These are phyloP conservation scores for Pinna nobilis DNA, from an alignment of 1,140 invertebrate genomes.

Conservation along the genomic window DNA sequence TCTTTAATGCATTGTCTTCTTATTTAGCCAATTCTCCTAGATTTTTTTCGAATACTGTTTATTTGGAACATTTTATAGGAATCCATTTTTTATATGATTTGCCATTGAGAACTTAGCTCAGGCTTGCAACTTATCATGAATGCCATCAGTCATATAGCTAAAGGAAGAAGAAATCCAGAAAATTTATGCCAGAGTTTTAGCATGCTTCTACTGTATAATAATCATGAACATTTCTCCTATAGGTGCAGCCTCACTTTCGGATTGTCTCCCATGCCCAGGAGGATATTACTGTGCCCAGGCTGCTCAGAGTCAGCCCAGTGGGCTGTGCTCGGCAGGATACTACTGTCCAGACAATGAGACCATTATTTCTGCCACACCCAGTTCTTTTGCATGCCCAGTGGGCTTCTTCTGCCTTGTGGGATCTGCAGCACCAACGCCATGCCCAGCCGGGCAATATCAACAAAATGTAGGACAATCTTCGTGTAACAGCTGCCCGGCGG, in stretches of 20 bases:
- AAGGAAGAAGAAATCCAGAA: no score
- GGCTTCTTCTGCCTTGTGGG: slow-evolving; percentile 69
- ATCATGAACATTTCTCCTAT: slow-evolving; percentile 6
- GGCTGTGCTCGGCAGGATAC: slow-evolving; percentile 63
- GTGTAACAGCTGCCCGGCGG: slow-evolving; percentile 67
- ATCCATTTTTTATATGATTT: neutral
- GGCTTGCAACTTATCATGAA: no score
- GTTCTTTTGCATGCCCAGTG: slow-evolving; percentile 58
- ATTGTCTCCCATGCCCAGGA: slow-evolving; percentile 67
- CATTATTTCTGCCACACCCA: slow-evolving; percentile 58
- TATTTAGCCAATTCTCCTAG: no score
- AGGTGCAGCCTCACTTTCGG: slow-evolving; percentile 59
- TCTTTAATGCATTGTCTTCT: no score
- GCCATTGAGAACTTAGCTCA: no score
- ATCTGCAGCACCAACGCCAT: slow-evolving; percentile 67
- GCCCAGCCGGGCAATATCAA: slow-evolving; percentile 71
- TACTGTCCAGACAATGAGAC: slow-evolving; percentile 70
- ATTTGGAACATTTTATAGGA: neutral
- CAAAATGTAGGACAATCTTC: slow-evolving; percentile 58
- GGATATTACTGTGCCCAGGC: slow-evolving; percentile 66
- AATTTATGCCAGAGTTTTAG: no score
- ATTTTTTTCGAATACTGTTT: neutral
- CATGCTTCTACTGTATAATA: neutral
- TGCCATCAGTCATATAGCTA: no score
- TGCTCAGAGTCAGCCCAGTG: slow-evolving; percentile 62